A percentile compares a stretch with the other conserved stretches of the same genome.
Conservation (phyloP, 2,113 vertebrate species). For the Camelus bactrianus region DNA sequence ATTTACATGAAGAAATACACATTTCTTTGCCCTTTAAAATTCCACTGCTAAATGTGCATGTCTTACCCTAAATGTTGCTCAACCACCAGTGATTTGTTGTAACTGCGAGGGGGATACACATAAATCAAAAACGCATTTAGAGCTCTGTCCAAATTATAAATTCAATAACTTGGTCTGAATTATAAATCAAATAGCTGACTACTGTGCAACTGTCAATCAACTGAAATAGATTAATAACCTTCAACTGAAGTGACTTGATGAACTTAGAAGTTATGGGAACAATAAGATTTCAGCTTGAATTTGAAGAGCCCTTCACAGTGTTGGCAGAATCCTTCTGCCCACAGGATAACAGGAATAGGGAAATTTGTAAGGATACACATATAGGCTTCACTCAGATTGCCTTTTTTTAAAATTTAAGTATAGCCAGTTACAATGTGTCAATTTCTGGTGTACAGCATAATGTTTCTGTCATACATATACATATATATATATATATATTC, state of each 20-base stretch:
- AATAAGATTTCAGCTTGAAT: background rate
- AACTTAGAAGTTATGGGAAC: slow-evolving; percentile 35
- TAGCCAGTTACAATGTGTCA: too few relatives aligned
- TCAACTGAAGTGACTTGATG: background rate
- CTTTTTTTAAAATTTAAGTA: too few relatives aligned
- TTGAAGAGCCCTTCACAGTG: background rate
- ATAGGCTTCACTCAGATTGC: too few relatives aligned
- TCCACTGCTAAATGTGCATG: background rate
- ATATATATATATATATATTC: too few relatives aligned
- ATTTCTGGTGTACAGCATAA: too few relatives aligned
- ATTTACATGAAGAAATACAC: slow-evolving; percentile 51
- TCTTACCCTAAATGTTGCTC: slow-evolving; percentile 69
- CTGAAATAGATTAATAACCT: slow-evolving; percentile 61
- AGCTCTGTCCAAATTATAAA: slow-evolving; percentile 73
- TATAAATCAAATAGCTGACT: slow-evolving; percentile 55
- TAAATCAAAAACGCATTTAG: slow-evolving; percentile 79
- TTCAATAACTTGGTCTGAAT: slow-evolving; percentile 53
- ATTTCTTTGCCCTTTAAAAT: slow-evolving; percentile 69
- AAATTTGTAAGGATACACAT: background rate
- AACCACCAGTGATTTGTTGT: slow-evolving; percentile 60
- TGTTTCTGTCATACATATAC: too few relatives aligned
- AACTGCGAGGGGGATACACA: slow-evolving; percentile 69
- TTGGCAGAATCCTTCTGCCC: background rate
- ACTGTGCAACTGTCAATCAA: slow-evolving; percentile 61
- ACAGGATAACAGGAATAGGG: background rate